Evolutionary conservation across 2,888 invertebrate genomes (phyloP).

Genomic region (Drosophila mimica): DNA sequence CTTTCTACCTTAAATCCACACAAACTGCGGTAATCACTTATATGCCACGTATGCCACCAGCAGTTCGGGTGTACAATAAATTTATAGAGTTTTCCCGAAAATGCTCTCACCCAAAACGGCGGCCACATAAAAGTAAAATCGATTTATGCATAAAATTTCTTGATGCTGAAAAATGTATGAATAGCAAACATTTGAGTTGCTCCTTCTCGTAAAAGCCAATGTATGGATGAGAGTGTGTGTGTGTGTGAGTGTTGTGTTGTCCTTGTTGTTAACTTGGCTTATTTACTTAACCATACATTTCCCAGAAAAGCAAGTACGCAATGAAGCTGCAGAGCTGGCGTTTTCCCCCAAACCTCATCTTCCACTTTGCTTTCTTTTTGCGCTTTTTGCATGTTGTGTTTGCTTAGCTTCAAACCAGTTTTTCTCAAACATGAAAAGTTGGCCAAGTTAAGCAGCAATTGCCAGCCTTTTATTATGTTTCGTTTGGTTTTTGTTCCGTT

Average conservation of each 20-base stretch:
- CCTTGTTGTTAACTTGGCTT: constrained; percentile 47
- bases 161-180: constrained; percentile 69
- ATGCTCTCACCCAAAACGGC: constrained; percentile 27
- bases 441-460: constrained; percentile 74
- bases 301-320: constrained; percentile 28
- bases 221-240: not conserved
- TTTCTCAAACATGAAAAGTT: constrained; percentile 75
- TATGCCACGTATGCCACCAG: constrained; percentile 61
- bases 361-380: constrained; percentile 9
- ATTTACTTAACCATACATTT: constrained; percentile 56
- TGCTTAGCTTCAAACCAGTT: constrained; percentile 79
- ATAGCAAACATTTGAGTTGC: constrained; percentile 67
- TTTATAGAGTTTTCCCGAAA: constrained; percentile 56
- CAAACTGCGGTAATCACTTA: constrained; percentile 64
- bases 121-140: constrained; percentile 64
- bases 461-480: constrained; percentile 52
- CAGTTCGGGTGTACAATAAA: constrained; percentile 49
- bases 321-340: constrained; percentile 20
- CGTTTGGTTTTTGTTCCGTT: constrained; percentile 33
- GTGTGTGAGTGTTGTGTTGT: constrained; percentile 24
- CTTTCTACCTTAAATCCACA: constrained; percentile 36
- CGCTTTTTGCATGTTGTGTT: constrained; percentile 40
- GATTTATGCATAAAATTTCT: constrained; percentile 74
- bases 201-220: constrained; percentile 8
- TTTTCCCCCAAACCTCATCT: not conserved